Percentiles rank a stretch among this genome's conserved stretches.
Conservation (phyloP, 2,113 vertebrate species). For the Dipodomys stephensi region DNA sequence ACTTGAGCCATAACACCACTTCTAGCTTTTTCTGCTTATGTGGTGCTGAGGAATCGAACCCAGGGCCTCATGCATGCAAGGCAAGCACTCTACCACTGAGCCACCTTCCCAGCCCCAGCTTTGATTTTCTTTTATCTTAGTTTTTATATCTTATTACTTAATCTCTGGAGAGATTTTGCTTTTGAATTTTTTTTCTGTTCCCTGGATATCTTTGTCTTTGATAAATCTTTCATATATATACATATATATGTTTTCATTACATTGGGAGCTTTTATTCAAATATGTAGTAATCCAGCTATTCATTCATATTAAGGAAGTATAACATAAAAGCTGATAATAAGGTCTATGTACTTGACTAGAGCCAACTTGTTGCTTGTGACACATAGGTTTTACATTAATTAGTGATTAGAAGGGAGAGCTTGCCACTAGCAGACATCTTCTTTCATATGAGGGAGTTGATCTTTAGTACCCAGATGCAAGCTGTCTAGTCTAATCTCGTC, state of each 20-base stretch:
- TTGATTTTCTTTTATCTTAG: not conserved
- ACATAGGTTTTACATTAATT: not conserved
- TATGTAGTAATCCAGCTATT: not conserved
- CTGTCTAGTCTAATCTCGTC: not conserved
- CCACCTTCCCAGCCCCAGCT: too few relatives aligned
- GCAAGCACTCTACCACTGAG: too few relatives aligned
- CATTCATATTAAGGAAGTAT: not conserved
- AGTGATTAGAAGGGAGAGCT: not conserved
- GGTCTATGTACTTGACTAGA: not conserved
- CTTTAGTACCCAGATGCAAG: not conserved
- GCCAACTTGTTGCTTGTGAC: not conserved
- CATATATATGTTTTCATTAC: not conserved
- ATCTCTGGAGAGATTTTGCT: not conserved
- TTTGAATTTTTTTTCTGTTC: conserved; percentile 11
- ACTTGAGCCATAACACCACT: too few relatives aligned
- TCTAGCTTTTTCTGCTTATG: too few relatives aligned
- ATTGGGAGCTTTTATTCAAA: not conserved
- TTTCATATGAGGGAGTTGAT: not conserved
- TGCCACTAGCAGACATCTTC: not conserved
- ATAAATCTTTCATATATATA: not conserved
- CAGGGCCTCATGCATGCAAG: too few relatives aligned
- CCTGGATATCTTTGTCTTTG: conserved; percentile 6
- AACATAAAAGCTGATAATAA: not conserved
- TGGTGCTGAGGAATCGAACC: too few relatives aligned
- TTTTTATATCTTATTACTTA: not conserved